Evolutionary conservation across 2,797 vertebrate species (phyloP).

Genomic region (Podarcis lilfordi): DNA sequence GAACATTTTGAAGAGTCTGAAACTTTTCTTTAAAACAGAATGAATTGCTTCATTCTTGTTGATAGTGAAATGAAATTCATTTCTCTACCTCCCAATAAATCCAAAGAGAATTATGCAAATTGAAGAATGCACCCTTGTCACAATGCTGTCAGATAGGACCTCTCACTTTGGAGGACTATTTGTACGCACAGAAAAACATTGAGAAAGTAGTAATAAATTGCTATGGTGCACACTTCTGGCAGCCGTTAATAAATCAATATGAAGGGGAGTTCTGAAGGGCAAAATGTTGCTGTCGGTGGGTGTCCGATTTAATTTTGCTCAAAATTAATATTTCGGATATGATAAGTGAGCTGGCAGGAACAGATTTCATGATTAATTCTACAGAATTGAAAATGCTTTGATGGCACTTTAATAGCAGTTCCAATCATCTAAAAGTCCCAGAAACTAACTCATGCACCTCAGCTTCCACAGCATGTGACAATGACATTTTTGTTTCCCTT

Average conservation of each 20-base stretch:
- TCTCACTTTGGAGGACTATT: slow-evolving; percentile 78
- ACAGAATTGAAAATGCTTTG: slow-evolving; percentile 81
- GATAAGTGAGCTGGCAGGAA: slow-evolving; percentile 85
- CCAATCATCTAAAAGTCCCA: slow-evolving; percentile 74
- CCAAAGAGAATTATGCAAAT: slow-evolving; percentile 74
- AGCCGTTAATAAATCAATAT: slow-evolving; percentile 85
- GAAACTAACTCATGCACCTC: slow-evolving; percentile 54
- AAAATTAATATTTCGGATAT: slow-evolving; percentile 87
- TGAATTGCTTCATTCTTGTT: slow-evolving; percentile 57
- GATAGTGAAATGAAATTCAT: slow-evolving; percentile 69
- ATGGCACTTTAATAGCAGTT: slow-evolving; percentile 81
- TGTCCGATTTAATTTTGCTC: slow-evolving; percentile 85
- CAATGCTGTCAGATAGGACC: slow-evolving; percentile 76
- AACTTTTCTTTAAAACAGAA: slow-evolving; percentile 47
- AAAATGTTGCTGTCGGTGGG: slow-evolving; percentile 85
- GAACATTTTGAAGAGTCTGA: slow-evolving; percentile 37
- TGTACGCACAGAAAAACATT: slow-evolving; percentile 78
- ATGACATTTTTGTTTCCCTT: slow-evolving; percentile 19
- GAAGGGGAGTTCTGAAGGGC: slow-evolving; percentile 85
- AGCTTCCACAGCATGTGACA: slow-evolving; percentile 9
- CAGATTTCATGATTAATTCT: slow-evolving; percentile 86
- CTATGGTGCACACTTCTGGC: slow-evolving; percentile 77
- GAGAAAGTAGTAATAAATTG: slow-evolving; percentile 81
- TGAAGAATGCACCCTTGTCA: slow-evolving; percentile 76
- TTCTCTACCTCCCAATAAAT: slow-evolving; percentile 68